Evolutionary conservation across 2,888 invertebrate species (phyloP).

Genomic region (Pseudeuparius sepicola): DNA sequence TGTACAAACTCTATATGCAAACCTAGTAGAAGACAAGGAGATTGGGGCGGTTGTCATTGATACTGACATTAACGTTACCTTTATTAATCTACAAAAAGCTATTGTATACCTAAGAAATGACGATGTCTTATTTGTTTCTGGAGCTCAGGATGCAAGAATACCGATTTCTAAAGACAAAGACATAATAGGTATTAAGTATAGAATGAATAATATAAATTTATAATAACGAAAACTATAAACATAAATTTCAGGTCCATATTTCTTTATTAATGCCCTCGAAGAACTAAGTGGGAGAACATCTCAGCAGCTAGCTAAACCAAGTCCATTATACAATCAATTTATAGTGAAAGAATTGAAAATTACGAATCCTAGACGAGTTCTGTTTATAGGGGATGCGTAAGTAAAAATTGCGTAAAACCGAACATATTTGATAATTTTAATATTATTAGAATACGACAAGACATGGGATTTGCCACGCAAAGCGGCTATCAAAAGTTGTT

Average conservation of each 20-base stretch:
- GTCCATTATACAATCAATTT: conserved; percentile 38
- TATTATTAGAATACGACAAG: conserved; percentile 38
- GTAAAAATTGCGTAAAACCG: conserved; percentile 30
- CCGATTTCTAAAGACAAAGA: too few relatives aligned
- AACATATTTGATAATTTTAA: neutral
- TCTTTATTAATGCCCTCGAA: conserved; percentile 11
- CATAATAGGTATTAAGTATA: too few relatives aligned
- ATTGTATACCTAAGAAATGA: conserved; percentile 16
- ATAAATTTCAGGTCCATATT: conserved; percentile 11
- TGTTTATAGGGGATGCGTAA: conserved; percentile 80
- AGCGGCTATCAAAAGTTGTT: conserved; percentile 64
- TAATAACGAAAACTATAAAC: too few relatives aligned
- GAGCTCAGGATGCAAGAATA: conserved; percentile 11
- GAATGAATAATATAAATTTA: too few relatives aligned
- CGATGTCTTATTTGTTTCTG: conserved; percentile 16
- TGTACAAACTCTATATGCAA: neutral
- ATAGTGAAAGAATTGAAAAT: conserved; percentile 49
- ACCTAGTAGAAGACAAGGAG: neutral
- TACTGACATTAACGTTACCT: conserved; percentile 13
- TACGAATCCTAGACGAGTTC: conserved; percentile 50
- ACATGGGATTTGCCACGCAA: conserved; percentile 61
- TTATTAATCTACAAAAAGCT: conserved; percentile 13
- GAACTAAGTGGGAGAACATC: conserved; percentile 29
- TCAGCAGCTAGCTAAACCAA: conserved; percentile 44
- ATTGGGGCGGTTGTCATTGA: conserved; percentile 17